Evolutionary conservation across 2,888 invertebrate species (phyloP), one percentile per base, ranked within the genome.

Genomic region (Pammene aurita): DNA sequence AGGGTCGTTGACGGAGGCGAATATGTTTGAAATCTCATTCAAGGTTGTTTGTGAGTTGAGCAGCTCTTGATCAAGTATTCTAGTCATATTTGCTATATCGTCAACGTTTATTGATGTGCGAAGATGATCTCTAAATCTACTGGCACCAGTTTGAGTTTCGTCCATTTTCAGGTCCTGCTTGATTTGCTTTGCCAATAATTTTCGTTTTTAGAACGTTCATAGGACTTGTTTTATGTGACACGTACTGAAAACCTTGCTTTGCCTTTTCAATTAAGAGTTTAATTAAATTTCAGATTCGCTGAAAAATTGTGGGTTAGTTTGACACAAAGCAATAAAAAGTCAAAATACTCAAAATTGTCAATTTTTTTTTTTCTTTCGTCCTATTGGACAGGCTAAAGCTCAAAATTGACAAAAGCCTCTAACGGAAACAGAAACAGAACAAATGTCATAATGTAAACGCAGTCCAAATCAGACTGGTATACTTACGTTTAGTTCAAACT

Each of bases 1-100:
- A 5, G 58, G 58, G n/a, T 63, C n/a, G 18, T 57, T 64, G 14
- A 86, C 76, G 5, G 78, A 78, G 68, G 84, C 77, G 50, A 89
- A 86, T 73, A 89, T 81, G 9, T 78, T 75, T 74, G 84, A 85
- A 34, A 91, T 88, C 70, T 90, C 84, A 67, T 75, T 80, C 88
- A 91, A 85, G 41, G 86, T 79, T 50, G 76, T 80, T 72, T 89
- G 88, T 0, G 90, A 90, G 73, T 89, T 86, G 56, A 80, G 82
- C 35, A 91, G 79, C 72, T 91, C 90, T 66, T 79, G 78, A 71
- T 86, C 85, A 71, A 92, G 78, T 67, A 82, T 79, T 48, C 82
- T 80, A 11, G 90, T 90, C 75, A 91, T 85, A 77, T 80, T 84
- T 74, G 90, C 86, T 42, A 92, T 74, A 34, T 85, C 82, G 71